Evolutionary conservation across 2,113 vertebrate genomes (phyloP), one percentile per base, ranked within the genome.

Genomic region (Ramphastos sulfuratus): DNA sequence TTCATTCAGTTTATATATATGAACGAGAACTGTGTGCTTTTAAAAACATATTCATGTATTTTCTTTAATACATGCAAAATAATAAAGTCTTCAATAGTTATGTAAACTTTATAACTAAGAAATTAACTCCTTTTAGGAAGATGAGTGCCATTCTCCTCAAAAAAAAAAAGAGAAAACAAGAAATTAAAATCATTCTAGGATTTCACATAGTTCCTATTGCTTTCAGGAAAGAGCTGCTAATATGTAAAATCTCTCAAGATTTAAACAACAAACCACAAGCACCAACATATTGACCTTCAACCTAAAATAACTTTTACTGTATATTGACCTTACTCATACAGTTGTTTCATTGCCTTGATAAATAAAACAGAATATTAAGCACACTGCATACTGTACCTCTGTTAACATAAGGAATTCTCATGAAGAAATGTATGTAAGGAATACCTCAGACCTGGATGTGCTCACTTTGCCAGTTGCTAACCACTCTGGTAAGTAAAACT

Each of bases 401-500:
- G 80, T 79, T 76, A 95, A 89, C 44, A 21, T 28, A 35, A 92
- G 85, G 91, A 96, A 87, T 94, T 91, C 90, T 86, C 96, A 93
- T 74, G 94, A 95, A 96, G 83, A 85, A 93, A 48, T 1, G 30
- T n/a, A 39, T 83, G 61, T 69, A 52, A 92, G 85, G 76, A 90
- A 79, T 90, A 85, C 78, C 89, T 93, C 75, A 87, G 89, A 63
- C 69, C 90, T 94, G 85, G 88, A 94, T 86, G 80, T 85, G 81
- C 94, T 95, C 78, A 66, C 89, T 76, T 83, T 88, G 90, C 96
- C 94, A 94, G 92, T 4, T 78, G 78, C 85, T 95, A 70, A 95
- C 95, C 95, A 93, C 96, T 89, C 33, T 70, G 90, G 93, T 95
- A 89, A 96, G 95, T 95, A 96, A 96, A 96, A 94, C 96, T 97